phyloP scores from a whole-genome alignment of 2,113 vertebrate genomes.

The Glaucomys volans region DNA sequence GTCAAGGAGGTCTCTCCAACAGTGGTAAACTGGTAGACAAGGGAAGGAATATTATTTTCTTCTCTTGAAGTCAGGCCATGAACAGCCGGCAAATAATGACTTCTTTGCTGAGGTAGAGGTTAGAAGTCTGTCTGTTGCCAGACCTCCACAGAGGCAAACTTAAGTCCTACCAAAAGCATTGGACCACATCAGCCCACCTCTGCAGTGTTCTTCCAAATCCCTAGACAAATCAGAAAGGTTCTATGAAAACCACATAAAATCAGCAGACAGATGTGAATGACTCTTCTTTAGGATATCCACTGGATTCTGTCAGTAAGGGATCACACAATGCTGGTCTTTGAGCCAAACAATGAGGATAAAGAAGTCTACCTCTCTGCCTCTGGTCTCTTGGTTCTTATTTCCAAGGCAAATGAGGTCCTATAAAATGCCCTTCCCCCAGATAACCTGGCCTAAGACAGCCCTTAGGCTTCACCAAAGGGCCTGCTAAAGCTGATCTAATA shows the following conservation, averaged over 20 bases:
- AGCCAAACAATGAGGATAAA: background rate
- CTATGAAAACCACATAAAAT: background rate
- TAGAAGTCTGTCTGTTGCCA: background rate
- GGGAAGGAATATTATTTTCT: background rate
- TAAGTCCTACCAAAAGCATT: background rate
- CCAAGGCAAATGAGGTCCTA: background rate
- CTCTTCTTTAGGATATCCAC: background rate
- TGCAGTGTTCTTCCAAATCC: background rate
- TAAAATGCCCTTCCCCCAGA: background rate
- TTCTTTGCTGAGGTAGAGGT: background rate
- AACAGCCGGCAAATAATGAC: background rate
- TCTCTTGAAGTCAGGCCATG: background rate
- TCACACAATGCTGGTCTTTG: background rate
- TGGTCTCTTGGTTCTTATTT: background rate
- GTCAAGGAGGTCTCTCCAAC: background rate
- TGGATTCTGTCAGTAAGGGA: background rate
- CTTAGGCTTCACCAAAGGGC: background rate
- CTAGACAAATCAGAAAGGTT: background rate
- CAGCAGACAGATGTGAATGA: background rate
- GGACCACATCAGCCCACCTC: background rate
- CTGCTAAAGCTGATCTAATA: background rate
- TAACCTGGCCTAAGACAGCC: background rate
- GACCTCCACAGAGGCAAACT: background rate
- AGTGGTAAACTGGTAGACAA: background rate
- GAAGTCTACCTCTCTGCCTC: background rate